Base-by-base conservation (phyloP, 2,888 invertebrate species). In the Rotaria macrura region DNA sequence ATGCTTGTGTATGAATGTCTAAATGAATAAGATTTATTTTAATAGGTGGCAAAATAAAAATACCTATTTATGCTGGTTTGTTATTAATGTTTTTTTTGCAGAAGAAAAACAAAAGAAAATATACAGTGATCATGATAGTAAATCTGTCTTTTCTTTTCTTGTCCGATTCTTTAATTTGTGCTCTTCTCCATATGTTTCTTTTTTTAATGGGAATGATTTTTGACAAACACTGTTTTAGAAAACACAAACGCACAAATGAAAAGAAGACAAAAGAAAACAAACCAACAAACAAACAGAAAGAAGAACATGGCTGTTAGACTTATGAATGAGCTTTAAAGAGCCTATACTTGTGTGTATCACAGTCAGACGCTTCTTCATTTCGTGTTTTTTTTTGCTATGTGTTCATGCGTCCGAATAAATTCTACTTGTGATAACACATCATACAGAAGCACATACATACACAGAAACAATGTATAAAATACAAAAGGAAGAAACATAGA, bases 321-420 rank as follows among this genome's bases (percentile, higher is more conserved):
- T 34, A 65, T 65, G 65, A 65, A 34, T 65, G 29, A 65, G 65
- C 34, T 34, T 34, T 65, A 65, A 20, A 65, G 65, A 65, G 65
- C 65, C 34, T 65, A 65, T 65, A 65, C 65, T 65, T 65, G 34
- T 65, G 65, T 65, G 65, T 65, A 65, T 65, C 65, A 65, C 65
- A 38, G 65, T 65, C 65, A 65, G 65, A 65, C 65, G 65, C 65
- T 65, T 65, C 65, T 65, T 65, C 34, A 65, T 65, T 65, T 65
- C 65, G 34, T 65, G 12, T 2, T 65, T 34, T 29, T 17, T 14
- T 65, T 65, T 34, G 4, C 38, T 20, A 14, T 65, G 20, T 65
- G 20, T 65, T 65, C 20, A 20, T 14, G 65, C 65, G 65, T 65
- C 65, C 34, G 65, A 65, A 65, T 12, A 65, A 17, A 4, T 65